Evolutionary conservation across 2,888 invertebrate genomes (phyloP).

Genomic region (Xestia sexstrigata): DNA sequence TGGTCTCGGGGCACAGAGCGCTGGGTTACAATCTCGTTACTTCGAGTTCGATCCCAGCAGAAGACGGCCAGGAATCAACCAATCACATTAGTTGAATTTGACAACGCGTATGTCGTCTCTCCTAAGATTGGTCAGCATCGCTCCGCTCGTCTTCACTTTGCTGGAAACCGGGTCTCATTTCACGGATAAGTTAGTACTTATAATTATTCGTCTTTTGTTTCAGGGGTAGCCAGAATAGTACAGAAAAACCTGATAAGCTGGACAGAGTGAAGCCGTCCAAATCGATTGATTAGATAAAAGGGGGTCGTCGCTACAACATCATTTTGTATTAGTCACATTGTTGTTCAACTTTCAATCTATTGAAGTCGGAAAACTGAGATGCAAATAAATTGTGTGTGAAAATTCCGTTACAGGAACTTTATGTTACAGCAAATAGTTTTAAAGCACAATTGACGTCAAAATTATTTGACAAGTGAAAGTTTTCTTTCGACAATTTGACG

Average conservation of each 20-base stretch:
- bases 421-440: not conserved
- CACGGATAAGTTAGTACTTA: not conserved
- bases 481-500: not conserved
- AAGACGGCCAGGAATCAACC: too few species aligned
- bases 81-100: too few species aligned
- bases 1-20: too few species aligned
- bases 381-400: not conserved
- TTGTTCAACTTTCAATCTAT: not conserved
- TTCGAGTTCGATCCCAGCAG: too few species aligned
- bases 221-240: slow-evolving; percentile 87
- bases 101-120: too few species aligned
- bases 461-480: not conserved
- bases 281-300: slow-evolving; percentile 83
- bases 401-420: not conserved
- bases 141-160: not conserved
- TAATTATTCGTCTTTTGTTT: slow-evolving; percentile 22
- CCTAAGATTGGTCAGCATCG: not conserved
- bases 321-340: slow-evolving; percentile 45
- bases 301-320: slow-evolving; percentile 36
- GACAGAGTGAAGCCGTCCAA: slow-evolving; percentile 88
- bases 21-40: too few species aligned
- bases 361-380: slow-evolving; percentile 2
- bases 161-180: not conserved
- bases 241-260: slow-evolving; percentile 81
- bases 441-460: not conserved